Conservation (phyloP, 1,140 invertebrate genomes). For the Lanistes nyassanus region DNA sequence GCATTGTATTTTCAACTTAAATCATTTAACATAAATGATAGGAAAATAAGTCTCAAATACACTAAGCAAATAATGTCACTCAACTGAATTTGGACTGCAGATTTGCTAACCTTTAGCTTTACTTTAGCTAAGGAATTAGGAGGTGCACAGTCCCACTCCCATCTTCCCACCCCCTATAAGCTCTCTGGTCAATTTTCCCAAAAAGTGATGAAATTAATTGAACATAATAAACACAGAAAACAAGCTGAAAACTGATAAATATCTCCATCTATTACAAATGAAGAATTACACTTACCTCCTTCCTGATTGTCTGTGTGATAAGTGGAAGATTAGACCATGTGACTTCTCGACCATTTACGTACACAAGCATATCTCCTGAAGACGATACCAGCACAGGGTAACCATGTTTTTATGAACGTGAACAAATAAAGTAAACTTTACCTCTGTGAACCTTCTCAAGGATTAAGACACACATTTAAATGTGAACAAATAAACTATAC, state of each 20-base stretch:
- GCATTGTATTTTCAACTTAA: neutral
- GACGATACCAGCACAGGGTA: too few relatives aligned
- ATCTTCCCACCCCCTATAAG: neutral
- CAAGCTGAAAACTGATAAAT: neutral
- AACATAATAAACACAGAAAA: neutral
- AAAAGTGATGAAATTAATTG: neutral
- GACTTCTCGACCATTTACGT: constrained; percentile 53
- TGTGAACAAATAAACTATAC: neutral
- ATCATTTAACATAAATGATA: neutral
- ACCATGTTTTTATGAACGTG: too few relatives aligned
- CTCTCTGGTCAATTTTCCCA: neutral
- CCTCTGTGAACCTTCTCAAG: constrained; percentile 15
- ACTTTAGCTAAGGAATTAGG: too few relatives aligned
- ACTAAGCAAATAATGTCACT: too few relatives aligned
- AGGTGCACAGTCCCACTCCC: neutral
- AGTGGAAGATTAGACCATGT: constrained; percentile 53
- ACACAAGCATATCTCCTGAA: constrained; percentile 61
- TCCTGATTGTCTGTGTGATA: constrained; percentile 34
- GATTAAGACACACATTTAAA: neutral
- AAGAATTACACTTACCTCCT: constrained; percentile 25
- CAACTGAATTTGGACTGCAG: too few relatives aligned
- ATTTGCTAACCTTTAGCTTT: too few relatives aligned
- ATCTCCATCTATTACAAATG: neutral
- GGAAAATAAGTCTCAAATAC: constrained; percentile 20
- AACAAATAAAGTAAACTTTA: constrained; percentile 23